Evolutionary conservation across 2,113 vertebrate genomes (phyloP), one percentile per base, ranked within the genome.

Genomic region (Phasianus colchicus): DNA sequence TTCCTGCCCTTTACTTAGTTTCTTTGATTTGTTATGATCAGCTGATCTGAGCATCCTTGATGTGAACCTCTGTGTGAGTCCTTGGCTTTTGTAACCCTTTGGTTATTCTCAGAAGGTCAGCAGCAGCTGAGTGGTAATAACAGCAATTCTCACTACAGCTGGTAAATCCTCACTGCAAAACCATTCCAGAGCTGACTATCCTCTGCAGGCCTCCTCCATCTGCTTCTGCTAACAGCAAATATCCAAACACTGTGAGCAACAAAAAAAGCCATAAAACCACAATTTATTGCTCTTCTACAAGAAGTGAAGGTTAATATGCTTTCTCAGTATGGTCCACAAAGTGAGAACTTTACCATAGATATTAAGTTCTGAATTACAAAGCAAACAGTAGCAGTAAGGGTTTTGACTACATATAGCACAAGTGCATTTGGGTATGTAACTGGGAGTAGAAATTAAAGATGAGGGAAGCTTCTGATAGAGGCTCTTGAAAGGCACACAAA

Each of bases 191-290:
- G 54, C 89, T 29, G 17, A 3, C 79, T 25, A 52, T 81, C 86
- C 96, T 96, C 96, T 8, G 11, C 96, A 97, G 95, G 71, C 65
- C 95, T 67, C n/a, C 52, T 34, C 91, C 95, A 90, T 93, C 96
- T 96, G 86, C 84, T 96, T 73, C 94, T 86, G 52, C 89, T 83
- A 93, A 69, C 91, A 96, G 93, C 76, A 93, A 90, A 65, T 58
- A 73, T 14, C 86, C 94, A 52, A 90, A 83, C 76, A 38, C 45
- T 20, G 81, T 4, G 6, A 93, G 67, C 88, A 83, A 61, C 88
- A 91, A 36, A 29, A 43, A 58, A 58, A 91, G 75, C 87, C 57
- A 73, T 57, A 86, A 91, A 89, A 21, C 65, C 82, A 65, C 73
- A 52, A 72, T 88, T 78, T 94, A 93, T 66, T 81, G 75, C 50